These are phyloP conservation scores for Osmerus mordax DNA, from an alignment of 2,113 vertebrate species.

Conservation along the genomic window DNA sequence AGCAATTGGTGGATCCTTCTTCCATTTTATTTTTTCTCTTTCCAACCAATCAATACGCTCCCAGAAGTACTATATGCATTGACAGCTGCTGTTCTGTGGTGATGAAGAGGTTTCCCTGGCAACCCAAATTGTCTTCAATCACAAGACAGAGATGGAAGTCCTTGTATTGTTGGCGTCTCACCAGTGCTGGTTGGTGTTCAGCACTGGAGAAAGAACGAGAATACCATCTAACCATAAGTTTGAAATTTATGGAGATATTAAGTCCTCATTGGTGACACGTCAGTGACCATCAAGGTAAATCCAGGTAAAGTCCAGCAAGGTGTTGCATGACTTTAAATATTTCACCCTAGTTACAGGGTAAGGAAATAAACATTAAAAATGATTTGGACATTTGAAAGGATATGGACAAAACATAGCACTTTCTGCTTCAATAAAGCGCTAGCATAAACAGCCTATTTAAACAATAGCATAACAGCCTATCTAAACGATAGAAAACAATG, in stretches of 20 bases:
- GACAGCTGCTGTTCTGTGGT: slow-evolving; percentile 8
- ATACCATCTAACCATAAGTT: neutral
- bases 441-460: too few species aligned
- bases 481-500: slow-evolving; percentile 47
- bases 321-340: neutral
- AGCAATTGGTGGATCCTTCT: too few species aligned
- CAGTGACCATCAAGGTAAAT: neutral
- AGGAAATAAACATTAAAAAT: too few species aligned
- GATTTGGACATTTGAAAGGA: too few species aligned
- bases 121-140: slow-evolving; percentile 22
- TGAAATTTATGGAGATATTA: slow-evolving; percentile 17
- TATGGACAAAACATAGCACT: too few species aligned
- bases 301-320: neutral
- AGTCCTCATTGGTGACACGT: too few species aligned
- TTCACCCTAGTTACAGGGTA: slow-evolving; percentile 28
- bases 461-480: slow-evolving; percentile 15
- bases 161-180: slow-evolving; percentile 1
- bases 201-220: neutral
- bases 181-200: too few species aligned
- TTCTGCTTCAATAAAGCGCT: too few species aligned
- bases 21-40: too few species aligned
- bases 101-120: neutral
- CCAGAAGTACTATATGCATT: slow-evolving; percentile 14
- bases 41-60: neutral
- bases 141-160: neutral